Evolutionary conservation across 2,113 vertebrate species (phyloP).

Genomic region (Takifugu bimaculatus): DNA sequence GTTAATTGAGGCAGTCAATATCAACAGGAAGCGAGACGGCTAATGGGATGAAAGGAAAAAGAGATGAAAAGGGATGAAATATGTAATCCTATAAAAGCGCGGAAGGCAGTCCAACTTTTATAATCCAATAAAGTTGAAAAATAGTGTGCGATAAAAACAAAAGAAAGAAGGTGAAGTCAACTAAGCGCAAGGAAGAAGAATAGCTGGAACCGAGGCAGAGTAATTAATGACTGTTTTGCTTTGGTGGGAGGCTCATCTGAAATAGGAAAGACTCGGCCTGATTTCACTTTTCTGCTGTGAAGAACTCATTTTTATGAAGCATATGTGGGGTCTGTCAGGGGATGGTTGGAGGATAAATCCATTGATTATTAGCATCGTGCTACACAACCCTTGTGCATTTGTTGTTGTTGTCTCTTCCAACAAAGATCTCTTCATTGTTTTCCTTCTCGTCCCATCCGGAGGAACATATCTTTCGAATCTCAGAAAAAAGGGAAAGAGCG

Average conservation of each 20-base stretch:
- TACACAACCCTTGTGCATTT: background rate
- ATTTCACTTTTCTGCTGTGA: conserved; percentile 25
- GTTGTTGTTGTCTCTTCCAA: too few species aligned
- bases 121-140: conserved; percentile 37
- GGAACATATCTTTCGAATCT: conserved; percentile 26
- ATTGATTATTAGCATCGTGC: background rate
- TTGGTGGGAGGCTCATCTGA: conserved; percentile 32
- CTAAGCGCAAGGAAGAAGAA: conserved; percentile 26
- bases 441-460: conserved; percentile 8
- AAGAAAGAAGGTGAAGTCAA: conserved; percentile 9
- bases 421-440: conserved; percentile 1
- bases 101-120: conserved; percentile 22
- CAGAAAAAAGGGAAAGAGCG: background rate
- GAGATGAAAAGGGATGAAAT: conserved; percentile 46
- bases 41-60: conserved; percentile 36
- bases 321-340: conserved; percentile 42
- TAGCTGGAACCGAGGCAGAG: conserved; percentile 33
- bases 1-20: conserved; percentile 35
- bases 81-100: conserved; percentile 19
- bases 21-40: conserved; percentile 28
- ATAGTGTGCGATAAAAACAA: conserved; percentile 25
- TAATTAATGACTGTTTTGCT: conserved; percentile 44
- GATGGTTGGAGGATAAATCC: conserved; percentile 4
- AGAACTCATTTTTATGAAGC: conserved; percentile 37
- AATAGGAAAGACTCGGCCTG: conserved; percentile 37